phyloP scores from a whole-genome alignment of 2,113 vertebrate genomes.

The Lates calcarifer region DNA sequence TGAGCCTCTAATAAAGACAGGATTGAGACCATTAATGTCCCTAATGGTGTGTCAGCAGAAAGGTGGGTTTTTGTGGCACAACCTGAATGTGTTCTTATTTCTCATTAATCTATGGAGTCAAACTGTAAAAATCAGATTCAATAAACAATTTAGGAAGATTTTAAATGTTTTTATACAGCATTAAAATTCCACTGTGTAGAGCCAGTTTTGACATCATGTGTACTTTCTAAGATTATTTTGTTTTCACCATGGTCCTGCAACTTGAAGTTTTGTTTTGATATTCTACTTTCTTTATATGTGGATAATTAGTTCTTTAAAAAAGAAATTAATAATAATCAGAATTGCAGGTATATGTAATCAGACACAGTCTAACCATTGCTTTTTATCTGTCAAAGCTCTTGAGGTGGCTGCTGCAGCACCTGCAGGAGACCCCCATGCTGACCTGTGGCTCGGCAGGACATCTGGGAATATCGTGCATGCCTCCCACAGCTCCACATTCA shows the following conservation, averaged over 20 bases:
- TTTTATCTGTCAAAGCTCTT: slow-evolving; percentile 61
- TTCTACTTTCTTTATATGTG: not conserved
- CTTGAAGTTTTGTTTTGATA: not conserved
- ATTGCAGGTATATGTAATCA: not conserved
- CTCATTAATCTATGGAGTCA: not conserved
- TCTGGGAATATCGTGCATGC: slow-evolving; percentile 96
- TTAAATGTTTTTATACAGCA: not conserved
- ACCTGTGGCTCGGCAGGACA: slow-evolving; percentile 92
- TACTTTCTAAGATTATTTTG: not conserved
- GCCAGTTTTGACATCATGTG: not conserved
- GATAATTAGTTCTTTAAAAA: not conserved
- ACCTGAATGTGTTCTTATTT: not conserved
- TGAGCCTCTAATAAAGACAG: not conserved
- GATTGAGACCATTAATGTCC: not conserved
- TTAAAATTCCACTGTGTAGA: not conserved
- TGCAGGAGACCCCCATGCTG: slow-evolving; percentile 88
- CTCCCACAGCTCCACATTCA: slow-evolving; percentile 92
- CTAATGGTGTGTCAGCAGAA: not conserved
- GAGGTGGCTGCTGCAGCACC: slow-evolving; percentile 79
- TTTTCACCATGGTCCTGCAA: not conserved
- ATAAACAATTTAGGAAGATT: not conserved
- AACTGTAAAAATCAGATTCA: not conserved
- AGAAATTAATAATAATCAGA: not conserved
- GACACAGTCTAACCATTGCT: not conserved
- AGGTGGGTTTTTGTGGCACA: not conserved